phyloP scores from a whole-genome alignment of 2,113 vertebrate genomes.

The Coreoperca whiteheadi region DNA sequence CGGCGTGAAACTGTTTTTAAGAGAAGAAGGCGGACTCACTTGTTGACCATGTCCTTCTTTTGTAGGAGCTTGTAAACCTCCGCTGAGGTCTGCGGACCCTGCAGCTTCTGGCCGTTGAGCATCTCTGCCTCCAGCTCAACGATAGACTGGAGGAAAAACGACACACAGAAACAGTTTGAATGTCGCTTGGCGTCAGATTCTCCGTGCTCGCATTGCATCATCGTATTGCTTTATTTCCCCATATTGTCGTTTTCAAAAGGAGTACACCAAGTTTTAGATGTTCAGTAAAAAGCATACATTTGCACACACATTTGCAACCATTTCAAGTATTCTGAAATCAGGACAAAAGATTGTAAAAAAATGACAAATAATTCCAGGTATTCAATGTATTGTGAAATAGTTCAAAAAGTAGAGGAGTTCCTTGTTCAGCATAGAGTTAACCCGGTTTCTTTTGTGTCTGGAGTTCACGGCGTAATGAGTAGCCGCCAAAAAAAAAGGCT shows the following conservation, averaged over 20 bases:
- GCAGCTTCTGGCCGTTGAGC: constrained; percentile 93
- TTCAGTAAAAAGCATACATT: too few relatives aligned
- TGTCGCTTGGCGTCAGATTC: neutral
- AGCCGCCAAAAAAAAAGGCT: too few relatives aligned
- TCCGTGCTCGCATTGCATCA: neutral
- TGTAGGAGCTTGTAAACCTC: constrained; percentile 80
- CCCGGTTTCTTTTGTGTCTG: neutral
- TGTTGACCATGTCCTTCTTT: constrained; percentile 70
- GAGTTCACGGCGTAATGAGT: neutral
- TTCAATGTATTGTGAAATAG: neutral
- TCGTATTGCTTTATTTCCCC: too few relatives aligned
- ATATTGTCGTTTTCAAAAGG: too few relatives aligned
- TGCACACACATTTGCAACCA: too few relatives aligned
- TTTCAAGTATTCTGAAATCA: neutral
- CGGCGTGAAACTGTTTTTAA: neutral
- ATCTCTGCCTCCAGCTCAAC: constrained; percentile 89
- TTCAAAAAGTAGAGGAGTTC: too few relatives aligned
- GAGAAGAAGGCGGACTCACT: constrained; percentile 69
- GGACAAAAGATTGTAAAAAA: too few relatives aligned
- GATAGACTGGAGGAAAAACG: constrained; percentile 83
- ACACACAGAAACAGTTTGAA: neutral
- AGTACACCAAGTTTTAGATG: too few relatives aligned
- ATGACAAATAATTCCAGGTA: neutral
- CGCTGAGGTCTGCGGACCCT: constrained; percentile 88
- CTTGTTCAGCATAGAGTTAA: neutral